These are phyloP conservation scores for Actinopyga echinites DNA, from an alignment of 53 echinoderm and acorn worm genomes.

Conservation along the genomic window DNA sequence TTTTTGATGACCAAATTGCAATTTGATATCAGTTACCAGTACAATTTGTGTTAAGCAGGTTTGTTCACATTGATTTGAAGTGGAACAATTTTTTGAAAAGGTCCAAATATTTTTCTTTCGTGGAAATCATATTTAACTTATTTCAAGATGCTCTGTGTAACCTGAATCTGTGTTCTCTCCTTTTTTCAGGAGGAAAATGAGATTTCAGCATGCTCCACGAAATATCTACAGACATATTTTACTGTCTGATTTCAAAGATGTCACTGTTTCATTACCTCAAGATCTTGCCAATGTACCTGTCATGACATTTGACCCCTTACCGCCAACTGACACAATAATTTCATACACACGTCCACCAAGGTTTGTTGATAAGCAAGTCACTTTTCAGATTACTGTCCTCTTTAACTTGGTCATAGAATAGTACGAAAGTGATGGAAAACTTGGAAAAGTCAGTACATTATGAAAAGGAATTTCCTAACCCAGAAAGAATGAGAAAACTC, in stretches of 20 bases:
- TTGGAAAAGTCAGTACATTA: no score
- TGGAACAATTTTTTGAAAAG: no score
- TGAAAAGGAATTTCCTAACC: no score
- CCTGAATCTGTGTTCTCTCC: background rate
- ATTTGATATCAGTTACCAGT: background rate
- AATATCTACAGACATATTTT: slow-evolving; percentile 94
- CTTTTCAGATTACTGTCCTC: background rate
- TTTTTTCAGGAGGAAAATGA: slow-evolving; percentile 59
- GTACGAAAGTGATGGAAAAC: no score
- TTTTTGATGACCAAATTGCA: background rate
- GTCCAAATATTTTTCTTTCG: no score
- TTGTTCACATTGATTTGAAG: no score
- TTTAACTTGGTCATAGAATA: no score
- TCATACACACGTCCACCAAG: slow-evolving; percentile 82
- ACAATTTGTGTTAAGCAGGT: background rate
- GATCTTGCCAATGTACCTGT: slow-evolving; percentile 80
- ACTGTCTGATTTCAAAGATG: slow-evolving; percentile 85
- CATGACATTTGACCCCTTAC: slow-evolving; percentile 92
- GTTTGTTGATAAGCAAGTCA: slow-evolving; percentile 22
- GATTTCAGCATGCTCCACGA: slow-evolving; percentile 82
- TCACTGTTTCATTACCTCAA: slow-evolving; percentile 70
- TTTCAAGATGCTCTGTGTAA: no score
- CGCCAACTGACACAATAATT: slow-evolving; percentile 77
- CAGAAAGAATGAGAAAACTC: no score
- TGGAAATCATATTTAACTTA: no score